Evolutionary conservation across 2,113 vertebrate genomes (phyloP).

Genomic region (Cynoglossus semilaevis): DNA sequence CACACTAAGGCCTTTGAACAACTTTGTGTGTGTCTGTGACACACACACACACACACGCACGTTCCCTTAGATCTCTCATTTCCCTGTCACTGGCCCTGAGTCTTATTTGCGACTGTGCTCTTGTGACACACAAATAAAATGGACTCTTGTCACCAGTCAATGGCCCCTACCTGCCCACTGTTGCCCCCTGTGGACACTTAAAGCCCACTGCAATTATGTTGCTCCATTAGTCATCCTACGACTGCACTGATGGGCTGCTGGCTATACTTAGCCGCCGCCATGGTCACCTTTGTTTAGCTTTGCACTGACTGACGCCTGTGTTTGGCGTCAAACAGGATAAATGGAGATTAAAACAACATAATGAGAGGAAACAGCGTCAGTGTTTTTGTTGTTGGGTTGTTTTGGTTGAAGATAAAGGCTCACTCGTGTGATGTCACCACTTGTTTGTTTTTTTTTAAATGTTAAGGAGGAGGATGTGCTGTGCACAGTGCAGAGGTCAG

Average conservation of each 20-base stretch:
- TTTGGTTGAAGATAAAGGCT: too few species aligned
- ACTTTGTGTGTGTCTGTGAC: conserved; percentile 27
- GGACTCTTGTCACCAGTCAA: conserved; percentile 63
- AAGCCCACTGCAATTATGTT: conserved; percentile 65
- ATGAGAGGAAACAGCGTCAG: background rate
- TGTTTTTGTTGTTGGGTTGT: too few species aligned
- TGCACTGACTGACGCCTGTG: conserved; percentile 27
- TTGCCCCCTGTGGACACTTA: conserved; percentile 58
- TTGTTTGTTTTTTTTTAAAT: too few species aligned
- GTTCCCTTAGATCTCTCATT: conserved; percentile 25
- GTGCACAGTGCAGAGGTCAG: conserved; percentile 1
- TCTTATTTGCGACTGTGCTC: conserved; percentile 28
- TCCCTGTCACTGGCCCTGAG: conserved; percentile 35
- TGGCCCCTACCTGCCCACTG: conserved; percentile 37
- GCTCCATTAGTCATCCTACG: conserved; percentile 66
- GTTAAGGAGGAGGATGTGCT: background rate
- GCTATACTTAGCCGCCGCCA: conserved; percentile 55
- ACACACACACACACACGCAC: background rate
- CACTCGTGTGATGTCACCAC: background rate
- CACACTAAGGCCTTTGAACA: conserved; percentile 50
- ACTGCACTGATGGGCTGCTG: conserved; percentile 45
- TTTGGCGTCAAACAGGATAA: conserved; percentile 24
- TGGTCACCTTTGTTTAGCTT: conserved; percentile 42
- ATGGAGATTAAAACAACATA: conserved; percentile 17
- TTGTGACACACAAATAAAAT: conserved; percentile 47